Evolutionary conservation across 2,888 invertebrate species (phyloP).

Genomic region (Phymatocera aterrima): DNA sequence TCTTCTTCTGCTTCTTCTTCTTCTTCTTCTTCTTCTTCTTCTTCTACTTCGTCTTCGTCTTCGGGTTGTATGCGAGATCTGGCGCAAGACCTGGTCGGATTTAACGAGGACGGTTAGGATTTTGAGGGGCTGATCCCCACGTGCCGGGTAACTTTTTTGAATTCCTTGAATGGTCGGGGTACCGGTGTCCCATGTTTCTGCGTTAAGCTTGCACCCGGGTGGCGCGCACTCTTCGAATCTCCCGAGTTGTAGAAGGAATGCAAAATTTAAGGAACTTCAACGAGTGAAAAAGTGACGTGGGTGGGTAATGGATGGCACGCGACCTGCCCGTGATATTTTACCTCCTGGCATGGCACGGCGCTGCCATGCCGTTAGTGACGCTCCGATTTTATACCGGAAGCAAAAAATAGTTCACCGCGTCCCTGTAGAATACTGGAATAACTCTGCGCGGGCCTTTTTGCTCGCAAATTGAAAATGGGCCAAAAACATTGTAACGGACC

Average conservation of each 20-base stretch:
- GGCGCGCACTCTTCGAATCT: not conserved
- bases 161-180: slow-evolving; percentile 31
- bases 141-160: slow-evolving; percentile 32
- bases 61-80: not conserved
- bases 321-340: slow-evolving; percentile 40
- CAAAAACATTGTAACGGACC: not conserved
- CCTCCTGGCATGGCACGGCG: not conserved
- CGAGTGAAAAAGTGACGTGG: slow-evolving; percentile 40
- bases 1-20: not conserved
- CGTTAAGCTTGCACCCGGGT: not conserved
- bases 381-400: slow-evolving; percentile 16
- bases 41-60: slow-evolving; percentile 16
- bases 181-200: slow-evolving; percentile 1
- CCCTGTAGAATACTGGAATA: not conserved
- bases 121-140: not conserved
- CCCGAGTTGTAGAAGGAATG: not conserved
- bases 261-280: slow-evolving; percentile 43
- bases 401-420: not conserved
- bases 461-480: not conserved
- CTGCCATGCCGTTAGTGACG: too few relatives aligned
- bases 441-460: not conserved
- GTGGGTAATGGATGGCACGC: slow-evolving; percentile 39
- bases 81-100: slow-evolving; percentile 9
- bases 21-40: too few relatives aligned
- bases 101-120: slow-evolving; percentile 21